phyloP scores from a whole-genome alignment of 2,888 invertebrate species.

The Macrosiphum euphorbiae region DNA sequence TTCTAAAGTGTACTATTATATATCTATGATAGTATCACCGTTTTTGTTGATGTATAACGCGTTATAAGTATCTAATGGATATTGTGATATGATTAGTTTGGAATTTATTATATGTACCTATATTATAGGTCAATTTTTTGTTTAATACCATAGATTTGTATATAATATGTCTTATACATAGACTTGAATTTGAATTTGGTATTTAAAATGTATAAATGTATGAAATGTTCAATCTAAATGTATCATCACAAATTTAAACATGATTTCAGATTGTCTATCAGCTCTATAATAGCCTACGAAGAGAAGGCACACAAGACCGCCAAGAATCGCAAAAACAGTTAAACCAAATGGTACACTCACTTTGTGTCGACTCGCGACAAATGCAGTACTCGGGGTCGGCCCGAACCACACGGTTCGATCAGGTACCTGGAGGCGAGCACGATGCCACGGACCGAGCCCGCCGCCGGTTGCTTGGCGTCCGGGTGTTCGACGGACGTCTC shows the following conservation, averaged over 20 bases:
- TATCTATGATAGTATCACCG: no score
- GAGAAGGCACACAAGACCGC: neutral
- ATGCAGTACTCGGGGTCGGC: slow-evolving; percentile 89
- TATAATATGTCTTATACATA: no score
- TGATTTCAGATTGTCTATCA: neutral
- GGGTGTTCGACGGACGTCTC: slow-evolving; percentile 90
- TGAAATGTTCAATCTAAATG: no score
- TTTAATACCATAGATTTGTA: no score
- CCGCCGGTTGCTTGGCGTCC: slow-evolving; percentile 77
- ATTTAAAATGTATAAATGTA: neutral
- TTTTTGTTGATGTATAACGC: no score
- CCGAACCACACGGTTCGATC: slow-evolving; percentile 94
- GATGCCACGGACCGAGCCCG: slow-evolving; percentile 84
- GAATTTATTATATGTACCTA: no score
- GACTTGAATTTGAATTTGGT: neutral
- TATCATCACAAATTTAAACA: neutral
- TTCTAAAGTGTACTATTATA: no score
- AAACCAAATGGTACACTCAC: slow-evolving; percentile 73
- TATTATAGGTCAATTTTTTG: no score
- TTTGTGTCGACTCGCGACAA: slow-evolving; percentile 91
- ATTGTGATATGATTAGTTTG: no score
- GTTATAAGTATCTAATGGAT: no score
- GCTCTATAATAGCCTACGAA: neutral
- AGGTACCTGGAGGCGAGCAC: slow-evolving; percentile 92
- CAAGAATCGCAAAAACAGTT: slow-evolving; percentile 2